phyloP scores from a whole-genome alignment of 2,888 invertebrate species.

The Eristalis tenax region DNA sequence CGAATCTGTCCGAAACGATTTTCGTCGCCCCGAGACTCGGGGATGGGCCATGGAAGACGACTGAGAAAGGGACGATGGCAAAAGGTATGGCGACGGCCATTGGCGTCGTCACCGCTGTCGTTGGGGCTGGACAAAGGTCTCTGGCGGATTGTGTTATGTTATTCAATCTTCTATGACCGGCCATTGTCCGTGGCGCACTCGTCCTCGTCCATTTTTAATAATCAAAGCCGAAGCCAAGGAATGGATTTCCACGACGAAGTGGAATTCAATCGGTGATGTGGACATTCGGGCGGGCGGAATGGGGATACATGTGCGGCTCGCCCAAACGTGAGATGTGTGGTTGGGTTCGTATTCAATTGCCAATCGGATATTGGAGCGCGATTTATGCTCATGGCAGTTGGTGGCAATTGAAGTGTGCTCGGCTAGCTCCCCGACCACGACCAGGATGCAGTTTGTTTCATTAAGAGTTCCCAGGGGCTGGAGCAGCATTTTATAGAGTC shows the following conservation, averaged over 20 bases:
- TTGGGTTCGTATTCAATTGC: neutral
- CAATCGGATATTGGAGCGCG: conserved; percentile 17
- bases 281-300: neutral
- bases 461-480: conserved; percentile 4
- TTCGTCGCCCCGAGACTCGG: conserved; percentile 56
- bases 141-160: conserved; percentile 67
- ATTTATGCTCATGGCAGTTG: conserved; percentile 35
- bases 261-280: conserved; percentile 45
- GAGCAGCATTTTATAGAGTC: neutral
- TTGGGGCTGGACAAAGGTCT: conserved; percentile 30
- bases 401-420: neutral
- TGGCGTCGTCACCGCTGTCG: neutral
- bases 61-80: conserved; percentile 2
- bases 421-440: neutral
- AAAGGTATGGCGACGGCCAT: neutral
- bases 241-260: conserved; percentile 35
- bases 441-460: conserved; percentile 14
- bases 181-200: conserved; percentile 36
- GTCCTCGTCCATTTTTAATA: conserved; percentile 57
- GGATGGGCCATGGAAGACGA: conserved; percentile 24
- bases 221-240: conserved; percentile 58
- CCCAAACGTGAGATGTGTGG: conserved; percentile 29
- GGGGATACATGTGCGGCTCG: conserved; percentile 16
- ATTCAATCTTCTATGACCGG: conserved; percentile 61
- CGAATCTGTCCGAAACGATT: conserved; percentile 46